Percentiles rank a stretch among this genome's conserved stretches.
Evolutionary conservation across 2,113 vertebrate species (phyloP).

Genomic region (Anseranas semipalmata): DNA sequence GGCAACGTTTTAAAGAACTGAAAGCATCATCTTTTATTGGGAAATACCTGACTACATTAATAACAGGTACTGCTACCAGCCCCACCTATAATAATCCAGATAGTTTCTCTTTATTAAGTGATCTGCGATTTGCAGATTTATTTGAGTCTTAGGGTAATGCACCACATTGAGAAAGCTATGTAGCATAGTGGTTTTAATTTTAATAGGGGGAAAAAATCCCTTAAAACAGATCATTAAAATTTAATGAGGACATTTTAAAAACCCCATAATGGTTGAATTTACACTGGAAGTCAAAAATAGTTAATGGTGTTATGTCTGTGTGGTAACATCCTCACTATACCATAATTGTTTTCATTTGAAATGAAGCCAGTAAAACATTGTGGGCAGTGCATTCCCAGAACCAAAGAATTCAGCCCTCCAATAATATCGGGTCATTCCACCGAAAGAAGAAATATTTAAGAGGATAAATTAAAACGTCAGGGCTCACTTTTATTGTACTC

Average conservation of each 20-base stretch:
- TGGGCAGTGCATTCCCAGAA: background rate
- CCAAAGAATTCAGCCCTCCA: background rate
- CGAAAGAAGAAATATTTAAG: conserved; percentile 9
- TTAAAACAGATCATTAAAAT: conserved; percentile 69
- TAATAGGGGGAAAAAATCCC: conserved; percentile 30
- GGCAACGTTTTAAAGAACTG: background rate
- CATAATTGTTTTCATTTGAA: conserved; percentile 58
- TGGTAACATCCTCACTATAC: conserved; percentile 53
- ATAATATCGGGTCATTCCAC: background rate
- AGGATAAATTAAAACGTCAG: conserved; percentile 39
- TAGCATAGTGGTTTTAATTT: conserved; percentile 40
- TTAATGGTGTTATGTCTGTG: conserved; percentile 20
- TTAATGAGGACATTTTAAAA: conserved; percentile 67
- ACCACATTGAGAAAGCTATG: conserved; percentile 1
- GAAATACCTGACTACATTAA: conserved; percentile 7
- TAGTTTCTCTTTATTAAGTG: conserved; percentile 46
- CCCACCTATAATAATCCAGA: conserved; percentile 32
- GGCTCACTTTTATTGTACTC: conserved; percentile 5
- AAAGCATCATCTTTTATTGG: conserved; percentile 7
- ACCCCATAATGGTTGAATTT: conserved; percentile 60
- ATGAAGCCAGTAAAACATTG: background rate
- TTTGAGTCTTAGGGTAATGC: background rate
- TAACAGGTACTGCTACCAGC: conserved; percentile 28
- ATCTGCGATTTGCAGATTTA: conserved; percentile 32
- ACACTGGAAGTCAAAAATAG: conserved; percentile 59